Evolutionary conservation across 2,888 invertebrate species (phyloP), one percentile per base, ranked within the genome.

Genomic region (Muscina levida): DNA sequence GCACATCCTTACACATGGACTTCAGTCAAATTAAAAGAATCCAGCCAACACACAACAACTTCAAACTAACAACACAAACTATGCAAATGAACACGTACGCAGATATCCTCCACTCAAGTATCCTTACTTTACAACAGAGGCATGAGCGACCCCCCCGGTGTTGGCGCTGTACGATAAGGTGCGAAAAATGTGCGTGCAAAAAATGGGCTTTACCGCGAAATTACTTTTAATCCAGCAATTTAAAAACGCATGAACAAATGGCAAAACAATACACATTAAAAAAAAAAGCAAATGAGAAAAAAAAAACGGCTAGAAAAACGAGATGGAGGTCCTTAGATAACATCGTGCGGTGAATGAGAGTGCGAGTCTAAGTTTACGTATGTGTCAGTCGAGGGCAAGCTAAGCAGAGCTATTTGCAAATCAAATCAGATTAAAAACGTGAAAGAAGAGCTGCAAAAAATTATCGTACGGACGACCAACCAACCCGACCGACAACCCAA

Each of bases 161-260:
- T 65, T 17, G 31, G 3, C 11, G 66, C 44, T 19, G n/a, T 37
- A 53, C 66, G 53, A 72, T 22, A 59, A 70, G 79, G 73, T 76
- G 79, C 59, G 62, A 76, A 72, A 72, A 82, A 79, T 86, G 87
- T 89, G 89, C 88, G 88, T 88, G 88, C 85, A 86, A 87, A 88
- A 89, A 87, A 87, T 87, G 85, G 88, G 88, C 88, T 87, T 87
- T 86, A 83, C 88, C 85, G 82, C 84, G 84, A 88, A 88, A 89
- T 88, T 88, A 87, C 86, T 84, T 87, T 85, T 84, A 86, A 87
- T 85, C 85, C 86, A 85, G 83, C 84, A 84, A 84, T 82, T 87
- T 84, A 84, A 85, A 83, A 83, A 82, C 77, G 72, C 79, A 82
- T 78, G 77, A 80, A 72, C 68, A 65, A 87, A 87, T 53, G 22